Conservation (phyloP, 2,888 invertebrate species). For the Ennomos fuscantarius region DNA sequence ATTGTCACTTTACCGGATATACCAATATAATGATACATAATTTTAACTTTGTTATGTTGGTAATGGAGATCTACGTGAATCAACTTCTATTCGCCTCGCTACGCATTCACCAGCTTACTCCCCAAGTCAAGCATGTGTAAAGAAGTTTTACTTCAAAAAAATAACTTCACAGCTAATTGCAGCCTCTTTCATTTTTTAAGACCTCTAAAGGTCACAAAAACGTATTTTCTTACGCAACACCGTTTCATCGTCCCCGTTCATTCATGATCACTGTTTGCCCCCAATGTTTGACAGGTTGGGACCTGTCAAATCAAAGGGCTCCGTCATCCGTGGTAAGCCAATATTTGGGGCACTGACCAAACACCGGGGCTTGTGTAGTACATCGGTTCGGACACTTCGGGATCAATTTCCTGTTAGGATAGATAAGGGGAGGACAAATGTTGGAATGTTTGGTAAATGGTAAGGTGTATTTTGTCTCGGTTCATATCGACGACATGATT, state of each 20-base stretch:
- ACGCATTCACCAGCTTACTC: no score
- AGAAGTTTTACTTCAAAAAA: no score
- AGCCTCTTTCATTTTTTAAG: neutral
- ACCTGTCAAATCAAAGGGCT: slow-evolving; percentile 51
- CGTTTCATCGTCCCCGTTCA: slow-evolving; percentile 40
- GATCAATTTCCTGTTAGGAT: slow-evolving; percentile 60
- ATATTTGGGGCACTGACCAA: slow-evolving; percentile 56
- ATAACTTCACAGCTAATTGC: no score
- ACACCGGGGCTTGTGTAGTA: slow-evolving; percentile 49
- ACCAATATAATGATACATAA: no score
- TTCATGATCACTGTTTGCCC: slow-evolving; percentile 49
- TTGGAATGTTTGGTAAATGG: slow-evolving; percentile 41
- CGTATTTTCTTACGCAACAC: slow-evolving; percentile 30
- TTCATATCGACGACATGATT: slow-evolving; percentile 5
- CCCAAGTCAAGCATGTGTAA: no score
- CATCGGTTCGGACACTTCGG: slow-evolving; percentile 53
- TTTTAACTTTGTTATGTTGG: no score
- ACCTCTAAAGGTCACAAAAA: slow-evolving; percentile 15
- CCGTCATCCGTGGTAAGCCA: slow-evolving; percentile 48
- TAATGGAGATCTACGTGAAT: no score
- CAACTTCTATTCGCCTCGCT: no score
- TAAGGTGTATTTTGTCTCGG: slow-evolving; percentile 8
- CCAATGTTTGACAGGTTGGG: slow-evolving; percentile 39
- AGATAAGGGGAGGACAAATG: slow-evolving; percentile 57
- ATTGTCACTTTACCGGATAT: no score